Percentiles rank a stretch among this genome's conserved stretches.
Conservation (phyloP, 2,113 vertebrate species). For the Aspidoscelis tigris region DNA sequence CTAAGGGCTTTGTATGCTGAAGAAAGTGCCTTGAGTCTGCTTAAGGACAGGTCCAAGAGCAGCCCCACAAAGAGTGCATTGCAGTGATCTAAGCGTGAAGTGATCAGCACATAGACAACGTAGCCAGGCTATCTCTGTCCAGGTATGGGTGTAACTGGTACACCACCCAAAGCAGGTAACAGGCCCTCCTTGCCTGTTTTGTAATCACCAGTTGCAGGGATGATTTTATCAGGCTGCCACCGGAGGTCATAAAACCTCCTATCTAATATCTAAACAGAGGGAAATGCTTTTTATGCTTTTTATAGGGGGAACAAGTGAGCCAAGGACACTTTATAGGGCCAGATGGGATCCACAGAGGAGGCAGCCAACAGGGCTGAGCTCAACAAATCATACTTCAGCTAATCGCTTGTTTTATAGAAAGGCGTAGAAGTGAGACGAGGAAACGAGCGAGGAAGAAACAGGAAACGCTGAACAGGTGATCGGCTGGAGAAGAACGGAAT, state of each 20-base stretch:
- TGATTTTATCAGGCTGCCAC: neutral
- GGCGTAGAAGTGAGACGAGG: neutral
- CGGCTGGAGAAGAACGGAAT: neutral
- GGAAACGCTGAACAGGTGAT: too few relatives aligned
- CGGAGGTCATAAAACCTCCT: neutral
- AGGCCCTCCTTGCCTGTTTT: neutral
- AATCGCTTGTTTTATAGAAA: too few relatives aligned
- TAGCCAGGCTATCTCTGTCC: too few relatives aligned
- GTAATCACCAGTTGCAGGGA: rapidly evolving
- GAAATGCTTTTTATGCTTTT: neutral
- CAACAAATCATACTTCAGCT: neutral
- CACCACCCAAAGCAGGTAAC: too few relatives aligned
- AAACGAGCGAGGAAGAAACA: neutral
- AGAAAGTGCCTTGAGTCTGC: neutral
- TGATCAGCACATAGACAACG: too few relatives aligned
- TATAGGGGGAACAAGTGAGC: neutral
- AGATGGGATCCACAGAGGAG: neutral
- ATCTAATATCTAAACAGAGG: neutral
- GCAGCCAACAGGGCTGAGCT: too few relatives aligned
- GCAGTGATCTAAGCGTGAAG: too few relatives aligned
- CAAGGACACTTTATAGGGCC: neutral
- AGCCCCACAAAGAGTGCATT: too few relatives aligned
- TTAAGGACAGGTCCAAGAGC: too few relatives aligned
- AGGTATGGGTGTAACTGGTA: too few relatives aligned
- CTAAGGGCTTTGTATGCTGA: too few relatives aligned